A percentile compares a stretch with the other conserved stretches of the same genome.
Conservation (phyloP, 1,140 invertebrate species). For the Globodera rostochiensis region DNA sequence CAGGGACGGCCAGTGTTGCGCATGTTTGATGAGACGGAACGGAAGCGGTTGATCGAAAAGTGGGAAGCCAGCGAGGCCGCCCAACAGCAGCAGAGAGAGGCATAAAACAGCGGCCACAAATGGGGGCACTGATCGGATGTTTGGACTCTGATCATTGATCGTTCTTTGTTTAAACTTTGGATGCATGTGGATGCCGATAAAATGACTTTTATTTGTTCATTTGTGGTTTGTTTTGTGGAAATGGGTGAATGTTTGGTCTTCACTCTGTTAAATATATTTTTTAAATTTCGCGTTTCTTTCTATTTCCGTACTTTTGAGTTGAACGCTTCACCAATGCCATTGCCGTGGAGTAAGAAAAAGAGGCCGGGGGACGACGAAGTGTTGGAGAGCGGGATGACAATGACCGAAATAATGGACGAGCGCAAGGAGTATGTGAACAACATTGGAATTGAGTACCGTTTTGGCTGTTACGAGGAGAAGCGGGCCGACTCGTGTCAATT, state of each 20-base stretch:
- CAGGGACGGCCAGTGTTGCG: not conserved
- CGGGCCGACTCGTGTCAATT: slow-evolving; percentile 62
- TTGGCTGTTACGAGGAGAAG: slow-evolving; percentile 64
- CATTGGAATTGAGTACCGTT: slow-evolving; percentile 63
- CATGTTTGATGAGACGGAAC: not conserved
- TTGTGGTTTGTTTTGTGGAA: no score
- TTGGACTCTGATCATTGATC: not conserved
- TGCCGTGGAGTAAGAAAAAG: slow-evolving; percentile 27
- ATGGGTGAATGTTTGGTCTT: no score
- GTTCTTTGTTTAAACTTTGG: no score
- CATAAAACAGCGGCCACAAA: not conserved
- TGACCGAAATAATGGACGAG: slow-evolving; percentile 46
- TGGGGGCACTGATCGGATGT: not conserved
- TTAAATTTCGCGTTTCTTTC: no score
- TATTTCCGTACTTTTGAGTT: no score
- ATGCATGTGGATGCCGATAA: no score
- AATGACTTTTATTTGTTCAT: no score
- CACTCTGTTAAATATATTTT: no score
- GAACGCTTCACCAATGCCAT: not conserved
- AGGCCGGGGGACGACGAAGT: slow-evolving; percentile 39
- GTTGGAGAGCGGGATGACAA: slow-evolving; percentile 20
- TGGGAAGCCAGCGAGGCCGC: not conserved
- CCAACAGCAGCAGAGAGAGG: not conserved
- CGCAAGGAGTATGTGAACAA: slow-evolving; percentile 61
- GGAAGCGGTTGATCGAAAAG: slow-evolving; percentile 1